Evolutionary conservation across 2,888 invertebrate species (phyloP).

Genomic region (Phytoseiulus persimilis): DNA sequence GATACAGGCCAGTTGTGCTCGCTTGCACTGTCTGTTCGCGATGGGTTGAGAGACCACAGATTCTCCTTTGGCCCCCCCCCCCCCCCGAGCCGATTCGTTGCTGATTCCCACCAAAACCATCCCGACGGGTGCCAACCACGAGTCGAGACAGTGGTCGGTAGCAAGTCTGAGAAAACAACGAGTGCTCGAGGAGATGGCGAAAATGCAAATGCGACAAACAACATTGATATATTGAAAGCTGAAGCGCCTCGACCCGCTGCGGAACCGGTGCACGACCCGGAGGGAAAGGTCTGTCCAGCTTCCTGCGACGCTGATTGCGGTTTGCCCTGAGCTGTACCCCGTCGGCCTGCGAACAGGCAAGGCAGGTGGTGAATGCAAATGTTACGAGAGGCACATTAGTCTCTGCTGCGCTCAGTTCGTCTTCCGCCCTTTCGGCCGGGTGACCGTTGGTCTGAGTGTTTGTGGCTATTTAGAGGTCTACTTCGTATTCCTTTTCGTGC

Average conservation of each 20-base stretch:
- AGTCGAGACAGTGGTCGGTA: not conserved
- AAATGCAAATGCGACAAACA: not conserved
- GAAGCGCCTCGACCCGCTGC: not conserved
- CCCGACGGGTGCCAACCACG: not conserved
- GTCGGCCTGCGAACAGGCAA: not conserved
- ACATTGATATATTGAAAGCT: slow-evolving; percentile 5
- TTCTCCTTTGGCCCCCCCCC: not conserved
- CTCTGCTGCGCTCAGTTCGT: not conserved
- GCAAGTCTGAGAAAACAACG: not conserved
- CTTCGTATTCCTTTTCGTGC: not conserved
- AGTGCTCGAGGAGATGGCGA: not conserved
- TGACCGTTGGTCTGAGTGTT: not conserved
- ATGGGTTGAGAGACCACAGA: not conserved
- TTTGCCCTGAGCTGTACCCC: not conserved
- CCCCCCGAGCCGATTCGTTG: not conserved
- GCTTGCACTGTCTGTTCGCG: not conserved
- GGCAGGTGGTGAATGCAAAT: slow-evolving; percentile 5
- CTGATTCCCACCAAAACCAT: not conserved
- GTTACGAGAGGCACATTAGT: not conserved
- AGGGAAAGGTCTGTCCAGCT: not conserved
- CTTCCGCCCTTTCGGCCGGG: not conserved
- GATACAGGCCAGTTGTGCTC: not conserved
- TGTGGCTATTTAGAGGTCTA: not conserved
- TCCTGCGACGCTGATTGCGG: not conserved
- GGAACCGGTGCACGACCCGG: not conserved